A percentile compares a stretch with the other conserved stretches of the same genome.
phyloP scores from a whole-genome alignment of 2,113 vertebrate genomes.

The Pedionomus torquatus region DNA sequence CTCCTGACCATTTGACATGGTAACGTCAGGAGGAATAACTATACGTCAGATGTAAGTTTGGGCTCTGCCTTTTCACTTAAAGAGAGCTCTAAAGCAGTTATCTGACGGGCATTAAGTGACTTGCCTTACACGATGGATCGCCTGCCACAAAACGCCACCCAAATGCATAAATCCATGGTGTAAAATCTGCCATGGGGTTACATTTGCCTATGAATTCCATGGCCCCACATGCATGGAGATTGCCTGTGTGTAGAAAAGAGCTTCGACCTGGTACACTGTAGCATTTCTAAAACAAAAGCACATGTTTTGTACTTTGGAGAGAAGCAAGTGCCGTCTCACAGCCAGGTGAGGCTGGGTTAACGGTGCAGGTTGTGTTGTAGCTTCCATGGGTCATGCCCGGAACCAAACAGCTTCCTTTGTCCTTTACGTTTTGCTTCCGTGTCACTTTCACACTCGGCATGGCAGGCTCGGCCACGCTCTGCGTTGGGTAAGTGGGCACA shows the following conservation, averaged over 20 bases:
- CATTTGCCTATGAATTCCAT: not conserved
- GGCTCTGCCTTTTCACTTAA: not conserved
- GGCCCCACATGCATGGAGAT: rapidly evolving
- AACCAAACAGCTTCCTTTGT: not conserved
- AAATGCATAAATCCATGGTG: not conserved
- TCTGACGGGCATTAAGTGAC: not conserved
- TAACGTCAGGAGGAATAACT: not conserved
- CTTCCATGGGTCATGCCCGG: rapidly evolving
- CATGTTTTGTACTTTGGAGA: not conserved
- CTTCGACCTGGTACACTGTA: not conserved
- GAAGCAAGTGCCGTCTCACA: not conserved
- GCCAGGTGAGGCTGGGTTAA: not conserved
- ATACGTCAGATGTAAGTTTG: not conserved
- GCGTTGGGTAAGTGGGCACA: not conserved
- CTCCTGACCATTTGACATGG: not conserved
- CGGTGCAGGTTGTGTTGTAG: rapidly evolving
- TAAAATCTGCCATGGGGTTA: not conserved
- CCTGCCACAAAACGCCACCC: not conserved
- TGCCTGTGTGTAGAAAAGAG: not conserved
- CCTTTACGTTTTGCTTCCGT: too few species aligned
- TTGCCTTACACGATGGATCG: not conserved
- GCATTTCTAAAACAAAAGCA: too few species aligned
- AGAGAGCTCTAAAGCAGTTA: not conserved
- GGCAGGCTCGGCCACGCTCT: not conserved
- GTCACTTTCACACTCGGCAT: not conserved